Conservation (phyloP, 1,140 invertebrate genomes). For the Dendrolimus kikuchii region DNA sequence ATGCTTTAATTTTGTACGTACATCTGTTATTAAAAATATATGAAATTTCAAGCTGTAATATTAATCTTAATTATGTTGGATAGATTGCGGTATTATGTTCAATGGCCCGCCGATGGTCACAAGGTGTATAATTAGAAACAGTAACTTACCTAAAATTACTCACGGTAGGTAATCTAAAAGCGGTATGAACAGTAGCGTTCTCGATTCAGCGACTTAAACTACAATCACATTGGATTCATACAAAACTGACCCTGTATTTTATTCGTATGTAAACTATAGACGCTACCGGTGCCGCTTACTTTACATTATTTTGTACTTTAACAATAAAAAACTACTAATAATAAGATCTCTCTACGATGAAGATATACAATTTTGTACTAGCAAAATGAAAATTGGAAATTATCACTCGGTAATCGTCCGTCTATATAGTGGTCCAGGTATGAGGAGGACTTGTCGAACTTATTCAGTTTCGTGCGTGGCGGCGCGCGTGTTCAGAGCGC, state of each 20-base stretch:
- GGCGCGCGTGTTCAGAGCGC: constrained; percentile 33
- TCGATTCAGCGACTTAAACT: constrained; percentile 62
- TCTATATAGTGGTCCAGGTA: constrained; percentile 71
- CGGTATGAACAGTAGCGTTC: constrained; percentile 55
- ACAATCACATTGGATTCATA: constrained; percentile 72
- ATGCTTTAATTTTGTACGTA: background rate
- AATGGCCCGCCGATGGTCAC: constrained; percentile 3
- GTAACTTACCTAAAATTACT: constrained; percentile 56
- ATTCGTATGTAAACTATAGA: constrained; percentile 63
- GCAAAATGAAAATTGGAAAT: constrained; percentile 40
- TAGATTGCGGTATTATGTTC: constrained; percentile 5
- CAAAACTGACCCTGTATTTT: constrained; percentile 70
- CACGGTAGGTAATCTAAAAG: constrained; percentile 47
- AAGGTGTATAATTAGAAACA: constrained; percentile 17
- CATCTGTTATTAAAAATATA: constrained; percentile 1
- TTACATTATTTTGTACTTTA: constrained; percentile 70
- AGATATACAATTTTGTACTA: constrained; percentile 69
- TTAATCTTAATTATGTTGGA: constrained; percentile 7
- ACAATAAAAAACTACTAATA: constrained; percentile 55
- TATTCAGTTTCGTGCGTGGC: constrained; percentile 63
- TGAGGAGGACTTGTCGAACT: constrained; percentile 69
- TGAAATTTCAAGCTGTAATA: constrained; percentile 3
- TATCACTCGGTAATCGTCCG: constrained; percentile 42
- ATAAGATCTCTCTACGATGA: constrained; percentile 42
- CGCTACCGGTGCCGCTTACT: constrained; percentile 53